phyloP scores from a whole-genome alignment of 2,888 invertebrate genomes.

The Megalurothrips usitatus region DNA sequence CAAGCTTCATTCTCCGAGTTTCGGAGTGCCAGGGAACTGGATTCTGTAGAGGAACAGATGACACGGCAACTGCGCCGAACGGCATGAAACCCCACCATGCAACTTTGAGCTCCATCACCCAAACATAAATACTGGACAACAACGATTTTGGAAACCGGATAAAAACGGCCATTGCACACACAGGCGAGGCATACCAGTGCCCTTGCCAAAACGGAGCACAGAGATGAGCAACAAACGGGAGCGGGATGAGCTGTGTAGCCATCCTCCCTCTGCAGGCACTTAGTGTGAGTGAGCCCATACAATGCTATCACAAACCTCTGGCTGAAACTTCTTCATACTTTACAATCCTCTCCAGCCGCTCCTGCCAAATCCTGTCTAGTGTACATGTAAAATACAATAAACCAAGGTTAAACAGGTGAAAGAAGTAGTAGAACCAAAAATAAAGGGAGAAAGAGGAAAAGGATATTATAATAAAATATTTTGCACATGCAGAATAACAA shows the following conservation, averaged over 20 bases:
- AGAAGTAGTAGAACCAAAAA: background rate
- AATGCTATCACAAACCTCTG: slow-evolving; percentile 24
- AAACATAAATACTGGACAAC: background rate
- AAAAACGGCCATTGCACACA: slow-evolving; percentile 7
- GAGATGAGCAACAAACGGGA: slow-evolving; percentile 19
- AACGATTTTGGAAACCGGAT: background rate
- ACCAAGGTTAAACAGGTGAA: slow-evolving; percentile 42
- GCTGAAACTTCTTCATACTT: slow-evolving; percentile 20
- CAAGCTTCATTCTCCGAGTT: too few species aligned
- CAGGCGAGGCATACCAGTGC: slow-evolving; percentile 16
- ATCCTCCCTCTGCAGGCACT: slow-evolving; percentile 12
- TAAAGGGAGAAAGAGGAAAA: background rate
- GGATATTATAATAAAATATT: background rate
- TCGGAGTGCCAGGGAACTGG: background rate
- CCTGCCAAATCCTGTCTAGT: slow-evolving; percentile 24
- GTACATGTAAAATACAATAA: slow-evolving; percentile 29
- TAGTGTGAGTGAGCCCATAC: slow-evolving; percentile 18
- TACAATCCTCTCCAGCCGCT: slow-evolving; percentile 9
- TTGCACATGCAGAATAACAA: too few species aligned
- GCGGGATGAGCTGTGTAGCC: background rate
- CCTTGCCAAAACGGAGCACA: slow-evolving; percentile 9
- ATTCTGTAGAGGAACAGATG: background rate
- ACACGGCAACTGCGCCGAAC: background rate
- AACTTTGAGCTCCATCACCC: background rate
- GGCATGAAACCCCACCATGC: background rate